phyloP scores from a whole-genome alignment of 2,888 invertebrate species.

The Trachelus stipa region DNA sequence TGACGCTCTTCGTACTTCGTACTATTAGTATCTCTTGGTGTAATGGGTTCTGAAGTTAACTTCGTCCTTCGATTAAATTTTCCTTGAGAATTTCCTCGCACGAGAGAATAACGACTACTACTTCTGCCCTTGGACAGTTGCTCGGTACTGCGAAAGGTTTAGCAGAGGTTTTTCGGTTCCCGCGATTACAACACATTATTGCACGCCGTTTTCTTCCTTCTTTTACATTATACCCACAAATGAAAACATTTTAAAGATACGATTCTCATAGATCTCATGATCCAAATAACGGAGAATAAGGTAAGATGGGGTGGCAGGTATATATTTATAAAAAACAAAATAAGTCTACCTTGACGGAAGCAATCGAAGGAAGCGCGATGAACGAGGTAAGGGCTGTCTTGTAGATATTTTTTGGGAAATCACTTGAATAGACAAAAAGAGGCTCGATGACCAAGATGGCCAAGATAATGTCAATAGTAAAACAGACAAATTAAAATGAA shows the following conservation, averaged over 20 bases:
- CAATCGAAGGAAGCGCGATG: slow-evolving; percentile 64
- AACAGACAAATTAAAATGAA: neutral
- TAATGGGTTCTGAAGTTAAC: too few species aligned
- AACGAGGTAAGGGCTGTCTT: slow-evolving; percentile 67
- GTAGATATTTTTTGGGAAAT: slow-evolving; percentile 49
- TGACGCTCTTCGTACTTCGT: neutral
- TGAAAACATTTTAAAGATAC: neutral
- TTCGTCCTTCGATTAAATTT: too few species aligned
- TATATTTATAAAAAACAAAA: too few species aligned
- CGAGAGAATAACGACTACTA: too few species aligned
- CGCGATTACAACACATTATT: too few species aligned
- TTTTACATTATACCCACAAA: neutral
- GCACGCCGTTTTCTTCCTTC: neutral
- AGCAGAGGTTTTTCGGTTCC: too few species aligned
- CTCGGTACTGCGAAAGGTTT: too few species aligned
- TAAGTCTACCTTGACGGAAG: slow-evolving; percentile 62
- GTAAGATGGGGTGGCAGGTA: too few species aligned
- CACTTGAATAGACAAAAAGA: neutral
- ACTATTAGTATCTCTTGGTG: neutral
- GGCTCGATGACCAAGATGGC: too few species aligned
- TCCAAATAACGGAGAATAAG: neutral
- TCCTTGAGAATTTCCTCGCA: too few species aligned
- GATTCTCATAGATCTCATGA: slow-evolving; percentile 28
- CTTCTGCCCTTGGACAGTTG: too few species aligned
- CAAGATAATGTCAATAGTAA: too few species aligned